Evolutionary conservation across 2,888 invertebrate species (phyloP).

Genomic region (Leptinotarsa haldemani): DNA sequence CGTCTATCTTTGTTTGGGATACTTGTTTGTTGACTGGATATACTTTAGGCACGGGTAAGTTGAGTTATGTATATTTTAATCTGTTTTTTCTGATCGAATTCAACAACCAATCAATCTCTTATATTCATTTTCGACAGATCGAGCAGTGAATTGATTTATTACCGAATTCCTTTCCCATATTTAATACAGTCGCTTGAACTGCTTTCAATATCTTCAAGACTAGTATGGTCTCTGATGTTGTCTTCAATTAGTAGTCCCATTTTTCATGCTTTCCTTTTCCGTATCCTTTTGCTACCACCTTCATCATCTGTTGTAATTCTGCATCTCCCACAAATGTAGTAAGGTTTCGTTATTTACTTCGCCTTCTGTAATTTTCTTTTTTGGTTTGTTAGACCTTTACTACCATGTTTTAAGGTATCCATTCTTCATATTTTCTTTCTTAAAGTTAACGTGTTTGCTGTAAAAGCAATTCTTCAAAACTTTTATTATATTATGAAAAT

Average conservation of each 20-base stretch:
- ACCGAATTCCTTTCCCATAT: not conserved
- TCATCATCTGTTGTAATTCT: not conserved
- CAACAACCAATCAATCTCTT: not conserved
- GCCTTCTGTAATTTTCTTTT: not conserved
- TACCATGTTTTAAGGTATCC: not conserved
- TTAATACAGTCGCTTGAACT: not conserved
- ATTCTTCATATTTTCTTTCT: not conserved
- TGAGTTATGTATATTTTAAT: not conserved
- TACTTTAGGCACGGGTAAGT: not conserved
- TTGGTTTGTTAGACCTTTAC: not conserved
- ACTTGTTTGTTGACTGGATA: no score
- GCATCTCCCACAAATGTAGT: not conserved
- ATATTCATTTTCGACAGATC: not conserved
- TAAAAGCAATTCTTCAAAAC: not conserved
- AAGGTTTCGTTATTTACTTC: not conserved
- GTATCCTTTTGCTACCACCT: not conserved
- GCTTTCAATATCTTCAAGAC: not conserved
- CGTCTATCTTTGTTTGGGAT: no score
- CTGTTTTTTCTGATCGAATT: not conserved
- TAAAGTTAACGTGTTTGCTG: not conserved
- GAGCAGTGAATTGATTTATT: not conserved
- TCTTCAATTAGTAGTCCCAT: not conserved
- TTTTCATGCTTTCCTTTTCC: not conserved
- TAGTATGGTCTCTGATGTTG: not conserved
- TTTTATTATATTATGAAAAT: not conserved